Conservation (phyloP, 2,888 invertebrate genomes). For the Girardia tigrina region DNA sequence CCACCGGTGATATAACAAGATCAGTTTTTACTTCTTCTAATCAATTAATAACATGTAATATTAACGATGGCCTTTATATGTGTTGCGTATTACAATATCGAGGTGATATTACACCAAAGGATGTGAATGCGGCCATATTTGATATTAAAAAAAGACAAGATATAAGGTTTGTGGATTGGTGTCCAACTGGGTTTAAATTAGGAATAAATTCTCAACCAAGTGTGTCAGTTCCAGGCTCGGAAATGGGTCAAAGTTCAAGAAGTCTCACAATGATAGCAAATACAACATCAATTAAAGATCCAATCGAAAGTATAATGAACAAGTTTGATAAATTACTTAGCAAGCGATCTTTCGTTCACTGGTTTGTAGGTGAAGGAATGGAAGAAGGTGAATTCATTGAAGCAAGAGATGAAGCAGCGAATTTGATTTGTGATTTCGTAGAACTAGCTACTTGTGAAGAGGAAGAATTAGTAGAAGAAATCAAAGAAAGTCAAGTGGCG, state of each 20-base stretch:
- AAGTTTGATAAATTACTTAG: constrained; percentile 41
- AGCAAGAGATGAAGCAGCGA: constrained; percentile 62
- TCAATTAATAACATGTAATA: background rate
- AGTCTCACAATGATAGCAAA: constrained; percentile 70
- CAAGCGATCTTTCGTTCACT: constrained; percentile 39
- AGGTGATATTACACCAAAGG: constrained; percentile 39
- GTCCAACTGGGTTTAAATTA: constrained; percentile 42
- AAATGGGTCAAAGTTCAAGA: constrained; percentile 57
- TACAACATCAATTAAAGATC: constrained; percentile 58
- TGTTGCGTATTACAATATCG: constrained; percentile 34
- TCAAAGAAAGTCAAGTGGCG: too few species aligned
- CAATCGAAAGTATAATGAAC: constrained; percentile 38
- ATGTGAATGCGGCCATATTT: constrained; percentile 39
- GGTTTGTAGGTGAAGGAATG: constrained; percentile 40
- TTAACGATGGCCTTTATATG: constrained; percentile 33
- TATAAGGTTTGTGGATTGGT: constrained; percentile 35
- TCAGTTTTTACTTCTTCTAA: background rate
- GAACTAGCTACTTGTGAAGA: constrained; percentile 44
- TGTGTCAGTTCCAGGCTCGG: constrained; percentile 44
- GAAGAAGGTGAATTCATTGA: constrained; percentile 39
- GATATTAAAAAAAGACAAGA: constrained; percentile 3
- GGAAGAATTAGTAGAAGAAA: background rate
- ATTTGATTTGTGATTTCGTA: constrained; percentile 50
- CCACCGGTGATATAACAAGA: background rate
- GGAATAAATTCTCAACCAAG: constrained; percentile 65